Conservation (phyloP, 2,113 vertebrate species). For the Hymenochirus boettgeri region DNA sequence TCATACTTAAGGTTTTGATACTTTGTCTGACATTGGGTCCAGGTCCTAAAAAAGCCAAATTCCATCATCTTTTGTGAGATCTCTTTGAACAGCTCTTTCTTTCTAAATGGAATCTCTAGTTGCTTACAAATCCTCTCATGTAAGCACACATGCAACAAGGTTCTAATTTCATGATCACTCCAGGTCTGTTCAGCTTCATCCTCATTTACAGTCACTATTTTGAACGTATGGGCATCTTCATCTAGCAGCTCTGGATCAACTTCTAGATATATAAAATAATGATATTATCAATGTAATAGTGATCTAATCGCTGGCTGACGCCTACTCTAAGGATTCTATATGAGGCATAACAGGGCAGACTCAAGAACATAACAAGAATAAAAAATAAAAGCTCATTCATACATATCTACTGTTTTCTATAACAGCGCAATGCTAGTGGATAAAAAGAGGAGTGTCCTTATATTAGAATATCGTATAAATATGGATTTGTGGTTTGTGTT, state of each 20-base stretch:
- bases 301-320: too few species aligned
- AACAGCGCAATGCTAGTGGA: not conserved
- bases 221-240: conserved; percentile 61
- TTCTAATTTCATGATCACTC: conserved; percentile 79
- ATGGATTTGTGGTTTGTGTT: too few species aligned
- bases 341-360: too few species aligned
- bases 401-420: not conserved
- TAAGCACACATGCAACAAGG: conserved; percentile 73
- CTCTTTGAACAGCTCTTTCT: conserved; percentile 84
- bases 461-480: too few species aligned
- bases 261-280: not conserved
- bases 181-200: conserved; percentile 72
- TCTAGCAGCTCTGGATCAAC: conserved; percentile 50
- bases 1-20: conserved; percentile 88
- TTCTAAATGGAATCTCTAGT: conserved; percentile 78
- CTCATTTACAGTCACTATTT: conserved; percentile 70
- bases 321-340: too few species aligned
- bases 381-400: too few species aligned
- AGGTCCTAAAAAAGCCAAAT: conserved; percentile 77
- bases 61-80: conserved; percentile 73
- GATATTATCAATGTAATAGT: not conserved
- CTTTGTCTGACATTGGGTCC: conserved; percentile 84
- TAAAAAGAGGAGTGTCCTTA: too few species aligned
- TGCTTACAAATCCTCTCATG: conserved; percentile 74
- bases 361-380: too few species aligned